A percentile compares a stretch with the other conserved stretches of the same genome.
Conservation (phyloP, 2,797 vertebrate species). For the Sebastes nivosus region DNA sequence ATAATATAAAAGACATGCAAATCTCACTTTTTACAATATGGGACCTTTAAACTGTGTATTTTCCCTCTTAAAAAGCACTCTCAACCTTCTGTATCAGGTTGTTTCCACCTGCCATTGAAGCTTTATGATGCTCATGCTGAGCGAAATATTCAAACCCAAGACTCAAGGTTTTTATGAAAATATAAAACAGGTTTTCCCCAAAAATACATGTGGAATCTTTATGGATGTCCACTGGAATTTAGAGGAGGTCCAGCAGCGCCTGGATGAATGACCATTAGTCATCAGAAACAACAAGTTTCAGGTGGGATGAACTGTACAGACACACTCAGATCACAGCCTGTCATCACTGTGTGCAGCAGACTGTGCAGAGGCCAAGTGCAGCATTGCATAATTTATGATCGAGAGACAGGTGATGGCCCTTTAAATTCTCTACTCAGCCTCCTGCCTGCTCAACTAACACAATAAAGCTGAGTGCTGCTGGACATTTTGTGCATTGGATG, state of each 20-base stretch:
- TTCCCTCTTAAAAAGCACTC: neutral
- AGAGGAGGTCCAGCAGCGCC: neutral
- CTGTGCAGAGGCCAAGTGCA: neutral
- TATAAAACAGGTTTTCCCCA: neutral
- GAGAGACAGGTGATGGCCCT: neutral
- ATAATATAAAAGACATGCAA: fast-evolving
- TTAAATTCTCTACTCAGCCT: neutral
- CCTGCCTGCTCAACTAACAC: neutral
- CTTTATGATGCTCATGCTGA: neutral
- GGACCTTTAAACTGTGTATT: too few species aligned
- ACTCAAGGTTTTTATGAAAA: neutral
- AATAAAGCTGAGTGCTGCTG: neutral
- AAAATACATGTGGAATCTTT: neutral
- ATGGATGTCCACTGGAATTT: neutral
- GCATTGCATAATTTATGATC: neutral
- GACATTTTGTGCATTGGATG: neutral
- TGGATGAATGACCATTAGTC: neutral
- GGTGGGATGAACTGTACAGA: neutral
- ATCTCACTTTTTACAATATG: too few species aligned
- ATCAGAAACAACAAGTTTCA: neutral
- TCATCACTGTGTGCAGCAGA: neutral
- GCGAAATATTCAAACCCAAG: neutral
- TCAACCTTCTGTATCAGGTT: neutral
- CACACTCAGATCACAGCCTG: neutral
- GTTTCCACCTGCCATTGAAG: neutral